Evolutionary conservation across 2,113 vertebrate genomes (phyloP), one percentile per base, ranked within the genome.

Genomic region (Leuciscus idus): DNA sequence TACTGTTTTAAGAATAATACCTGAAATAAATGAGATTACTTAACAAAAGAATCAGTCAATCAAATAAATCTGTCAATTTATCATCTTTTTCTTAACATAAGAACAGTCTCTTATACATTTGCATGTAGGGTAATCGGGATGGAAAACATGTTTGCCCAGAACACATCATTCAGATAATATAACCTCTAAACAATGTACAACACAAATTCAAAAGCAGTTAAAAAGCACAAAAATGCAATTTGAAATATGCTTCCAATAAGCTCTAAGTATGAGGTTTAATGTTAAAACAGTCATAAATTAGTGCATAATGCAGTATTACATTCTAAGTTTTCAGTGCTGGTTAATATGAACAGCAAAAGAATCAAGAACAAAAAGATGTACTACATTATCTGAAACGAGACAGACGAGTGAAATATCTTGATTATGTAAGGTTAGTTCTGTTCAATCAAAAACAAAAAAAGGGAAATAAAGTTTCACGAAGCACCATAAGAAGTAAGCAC

Each of bases 291-390:
- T 95, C 93, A 91, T 93, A 93, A 43, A 95, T 94, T 94, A 95
- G 94, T 93, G 93, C 95, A 93, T 94, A 95, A 94, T 93, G 93
- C 94, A 93, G 94, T 92, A 93, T 93, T 95, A 95, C 95, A 95
- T 95, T 95, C 95, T 95, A 95, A 92, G 92, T 93, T 92, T 92
- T 93, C 92, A 95, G 95, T 95, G 95, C 93, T 95, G 94, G 94
- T 95, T 94, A 94, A 95, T 93, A 94, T 93, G 91, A 92, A 94
- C 93, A 94, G 86, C 74, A 59, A 87, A 77, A 83, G 78, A 94
- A 93, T 89, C 91, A 90, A 93, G 92, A 93, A 93, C 92, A 93
- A 91, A 93, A 92, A 94, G 92, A 93, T 61, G 72, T 36, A 15
- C 36, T 36, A 15, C 36, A 84, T 79, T 36, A 80, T 36, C 43